These are phyloP conservation scores for Pollachius pollachius DNA, from an alignment of 2,113 vertebrate species.

Conservation along the genomic window DNA sequence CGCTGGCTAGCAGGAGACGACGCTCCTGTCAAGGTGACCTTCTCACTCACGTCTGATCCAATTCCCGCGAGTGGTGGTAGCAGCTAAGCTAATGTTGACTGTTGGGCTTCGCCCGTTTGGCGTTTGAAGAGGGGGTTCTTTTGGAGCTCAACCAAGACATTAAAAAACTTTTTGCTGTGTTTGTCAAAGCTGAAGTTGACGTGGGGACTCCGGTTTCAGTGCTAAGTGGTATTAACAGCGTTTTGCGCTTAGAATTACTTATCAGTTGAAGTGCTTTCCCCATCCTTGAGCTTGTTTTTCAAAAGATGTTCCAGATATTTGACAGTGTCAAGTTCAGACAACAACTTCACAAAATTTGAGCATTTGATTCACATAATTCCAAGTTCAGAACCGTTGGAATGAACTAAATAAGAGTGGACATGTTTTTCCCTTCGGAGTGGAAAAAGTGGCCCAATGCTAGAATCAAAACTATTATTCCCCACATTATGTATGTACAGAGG, in stretches of 20 bases:
- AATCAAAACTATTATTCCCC: constrained; percentile 27
- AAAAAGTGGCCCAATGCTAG: constrained; percentile 39
- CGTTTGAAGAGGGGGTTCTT: constrained; percentile 57
- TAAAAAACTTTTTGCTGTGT: constrained; percentile 27
- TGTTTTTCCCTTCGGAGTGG: constrained; percentile 18
- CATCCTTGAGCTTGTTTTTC: not conserved
- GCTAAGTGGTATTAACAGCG: not conserved
- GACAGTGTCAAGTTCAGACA: too few relatives aligned
- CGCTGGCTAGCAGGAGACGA: constrained; percentile 43
- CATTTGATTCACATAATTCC: constrained; percentile 7
- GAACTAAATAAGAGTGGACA: not conserved
- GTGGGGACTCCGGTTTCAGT: constrained; percentile 21
- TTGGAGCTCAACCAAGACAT: constrained; percentile 53
- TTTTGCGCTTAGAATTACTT: not conserved
- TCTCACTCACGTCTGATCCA: constrained; percentile 52
- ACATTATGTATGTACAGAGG: constrained; percentile 26
- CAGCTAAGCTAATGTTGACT: constrained; percentile 71
- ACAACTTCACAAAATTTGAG: not conserved
- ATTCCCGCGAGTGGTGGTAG: constrained; percentile 47
- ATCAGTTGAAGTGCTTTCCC: not conserved
- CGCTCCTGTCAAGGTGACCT: constrained; percentile 70
- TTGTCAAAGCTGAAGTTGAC: constrained; percentile 32
- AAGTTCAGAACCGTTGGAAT: not conserved
- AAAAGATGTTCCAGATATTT: not conserved
- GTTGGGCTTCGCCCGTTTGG: constrained; percentile 65